Conservation (phyloP, 2,888 invertebrate species). For the Cheilosia soror region DNA sequence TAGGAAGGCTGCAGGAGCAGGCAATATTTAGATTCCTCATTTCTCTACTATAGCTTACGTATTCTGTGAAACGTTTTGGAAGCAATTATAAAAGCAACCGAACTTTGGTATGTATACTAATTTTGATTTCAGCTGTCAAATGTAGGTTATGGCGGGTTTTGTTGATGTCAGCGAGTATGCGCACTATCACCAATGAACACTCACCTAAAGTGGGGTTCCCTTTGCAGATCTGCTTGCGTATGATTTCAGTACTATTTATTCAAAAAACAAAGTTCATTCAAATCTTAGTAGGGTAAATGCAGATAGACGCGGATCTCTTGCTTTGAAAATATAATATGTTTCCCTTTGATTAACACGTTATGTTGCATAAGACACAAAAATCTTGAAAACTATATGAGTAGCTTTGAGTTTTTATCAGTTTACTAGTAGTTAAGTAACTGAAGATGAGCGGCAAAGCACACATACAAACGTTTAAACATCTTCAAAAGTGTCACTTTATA, state of each 20-base stretch:
- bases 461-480: too few species aligned
- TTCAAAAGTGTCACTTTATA: too few species aligned
- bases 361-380: too few species aligned
- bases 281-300: background rate
- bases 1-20: background rate
- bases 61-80: background rate
- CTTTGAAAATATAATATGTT: too few species aligned
- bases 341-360: too few species aligned
- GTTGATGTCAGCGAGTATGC: constrained; percentile 66
- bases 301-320: too few species aligned
- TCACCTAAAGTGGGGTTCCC: constrained; percentile 23
- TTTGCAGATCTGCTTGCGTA: background rate
- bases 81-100: background rate
- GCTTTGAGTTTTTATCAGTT: too few species aligned
- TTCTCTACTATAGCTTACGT: background rate
- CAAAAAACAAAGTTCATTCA: background rate
- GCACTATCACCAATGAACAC: constrained; percentile 29
- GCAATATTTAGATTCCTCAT: background rate
- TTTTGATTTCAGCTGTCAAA: constrained; percentile 45
- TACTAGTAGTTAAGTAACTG: too few species aligned
- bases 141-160: constrained; percentile 67
- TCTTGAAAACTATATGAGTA: too few species aligned
- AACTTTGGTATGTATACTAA: constrained; percentile 58
- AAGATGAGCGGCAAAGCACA: too few species aligned
- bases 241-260: background rate